Base-by-base conservation (phyloP, 1,140 invertebrate genomes). In the Luehdorfia chinensis region DNA sequence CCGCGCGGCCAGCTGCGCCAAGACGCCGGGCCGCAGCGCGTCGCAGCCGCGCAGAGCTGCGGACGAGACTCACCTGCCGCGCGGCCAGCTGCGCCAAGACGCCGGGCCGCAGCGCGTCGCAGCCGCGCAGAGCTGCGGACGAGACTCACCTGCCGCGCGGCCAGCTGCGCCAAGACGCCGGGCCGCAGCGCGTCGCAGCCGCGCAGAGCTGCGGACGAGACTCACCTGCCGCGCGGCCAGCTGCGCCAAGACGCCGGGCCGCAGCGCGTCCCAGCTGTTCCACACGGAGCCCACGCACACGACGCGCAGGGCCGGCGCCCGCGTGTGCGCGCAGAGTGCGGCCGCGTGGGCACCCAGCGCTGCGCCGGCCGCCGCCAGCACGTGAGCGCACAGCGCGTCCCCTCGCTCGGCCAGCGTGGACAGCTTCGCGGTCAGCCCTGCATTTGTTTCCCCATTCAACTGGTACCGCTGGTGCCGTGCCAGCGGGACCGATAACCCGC, bases 201-300 rank as follows among this genome's bases (percentile, higher is more conserved):
- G 19, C 93, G 68, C 4, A 96, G 92, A 2, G 91, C 16, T 4
- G 50, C n/a, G n/a, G n/a, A n/a, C n/a, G n/a, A n/a, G n/a, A 1
- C 28, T 31, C 4, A 84, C 80, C 53, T 63, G 48, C 12, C 72
- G 70, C 16, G 83, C 67, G n/a, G 88, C 56, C 4, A 95, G 77
- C 44, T 91, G 87, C 0, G 84, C 56, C 1, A 90, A 64, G 56
- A 95, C 94, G 21, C 95, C 94, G 6, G 90, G 75, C 69, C 94
- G 88, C 36, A 99, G 69, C 1, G 94, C 88, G 1, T 91, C 69
- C 97, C 97, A 99, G 56, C 96, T 98, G 58, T 95, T 93, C 94
- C 96, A 99, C 0, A 99, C 96, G 0, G 97, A 98, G 0, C 98
- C 98, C 0, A 98, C 95, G 74, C 96, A 97, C 0, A 98, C 92